phyloP scores from a whole-genome alignment of 2,113 vertebrate species.

The Pterophyllum scalare region DNA sequence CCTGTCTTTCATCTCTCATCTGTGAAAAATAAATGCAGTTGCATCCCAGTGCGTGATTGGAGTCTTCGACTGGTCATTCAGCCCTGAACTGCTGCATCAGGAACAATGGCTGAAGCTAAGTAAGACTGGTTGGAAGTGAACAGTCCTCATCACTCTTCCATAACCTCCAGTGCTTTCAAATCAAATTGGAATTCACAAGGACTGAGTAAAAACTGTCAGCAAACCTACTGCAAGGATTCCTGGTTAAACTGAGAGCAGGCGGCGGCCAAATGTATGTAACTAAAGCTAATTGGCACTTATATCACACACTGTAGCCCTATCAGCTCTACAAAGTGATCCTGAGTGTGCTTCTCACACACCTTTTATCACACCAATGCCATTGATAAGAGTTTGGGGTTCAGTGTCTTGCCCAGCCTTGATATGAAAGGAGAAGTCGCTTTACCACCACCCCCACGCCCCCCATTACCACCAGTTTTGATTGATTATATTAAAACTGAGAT shows the following conservation, averaged over 20 bases:
- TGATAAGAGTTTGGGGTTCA: background rate
- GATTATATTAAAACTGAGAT: background rate
- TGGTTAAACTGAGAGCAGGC: background rate
- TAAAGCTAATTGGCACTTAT: background rate
- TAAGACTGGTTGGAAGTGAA: background rate
- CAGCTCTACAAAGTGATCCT: background rate
- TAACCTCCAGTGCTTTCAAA: slow-evolving; percentile 21
- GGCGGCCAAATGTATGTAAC: background rate
- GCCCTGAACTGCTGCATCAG: background rate
- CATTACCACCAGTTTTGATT: background rate
- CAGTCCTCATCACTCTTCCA: background rate
- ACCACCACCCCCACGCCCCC: accelerated
- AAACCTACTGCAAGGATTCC: background rate
- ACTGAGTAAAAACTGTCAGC: background rate
- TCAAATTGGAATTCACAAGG: background rate
- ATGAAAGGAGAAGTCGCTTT: background rate
- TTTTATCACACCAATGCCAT: background rate
- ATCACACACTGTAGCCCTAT: accelerated
- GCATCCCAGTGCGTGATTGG: slow-evolving; percentile 5
- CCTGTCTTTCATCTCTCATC: background rate
- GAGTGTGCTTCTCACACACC: background rate
- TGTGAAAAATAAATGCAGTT: slow-evolving; percentile 6
- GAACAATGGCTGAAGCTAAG: slow-evolving; percentile 1
- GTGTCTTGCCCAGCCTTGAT: background rate
- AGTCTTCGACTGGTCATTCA: slow-evolving; percentile 10